Evolutionary conservation across 2,113 vertebrate species (phyloP), one percentile per base, ranked within the genome.

Genomic region (Tympanuchus pallidicinctus): DNA sequence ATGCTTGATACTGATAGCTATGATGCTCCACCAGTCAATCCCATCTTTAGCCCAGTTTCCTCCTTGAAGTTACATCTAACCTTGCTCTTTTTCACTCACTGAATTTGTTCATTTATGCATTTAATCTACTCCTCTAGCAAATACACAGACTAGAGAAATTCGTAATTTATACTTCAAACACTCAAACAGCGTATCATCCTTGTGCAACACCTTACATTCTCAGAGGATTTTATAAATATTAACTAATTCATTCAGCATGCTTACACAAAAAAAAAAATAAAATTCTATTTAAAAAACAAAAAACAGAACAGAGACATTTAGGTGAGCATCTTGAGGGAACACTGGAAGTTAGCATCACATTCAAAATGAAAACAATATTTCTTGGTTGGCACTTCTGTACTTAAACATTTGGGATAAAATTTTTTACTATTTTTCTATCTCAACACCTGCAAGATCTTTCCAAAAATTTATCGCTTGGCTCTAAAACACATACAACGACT

Each of bases 81-180:
- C 36, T 91, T 70, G 48, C 4, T 32, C 34, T 71, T 78, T 81
- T 64, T 82, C 10, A 82, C 27, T 13, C 50, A 77, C 36, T 70
- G 50, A 77, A 82, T 52, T 32, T 48, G 34, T 50, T 93, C 24
- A 52, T 69, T 91, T 92, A 54, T 88, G 50, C 24, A 72, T 94
- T 94, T 89, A 91, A 83, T 92, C 43, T 88, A 75, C 66, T 84
- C 13, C 6, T 77, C 24, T 42, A 70, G 10, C 8, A 93, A 74
- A 83, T 75, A 45, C 92, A 92, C 30, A 76, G 42, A 66, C 34
- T 77, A 10, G 22, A 89, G 45, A 76, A 73, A 72, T 90, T 74
- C 90, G 72, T 83, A 47, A 86, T 92, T 81, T 79, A 69, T 72
- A 19, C 48, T 45, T 79, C 45, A 86, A 92, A 89, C 89, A 66